Evolutionary conservation across 2,113 vertebrate genomes (phyloP), one percentile per base, ranked within the genome.

Genomic region (Myocastor coypus): DNA sequence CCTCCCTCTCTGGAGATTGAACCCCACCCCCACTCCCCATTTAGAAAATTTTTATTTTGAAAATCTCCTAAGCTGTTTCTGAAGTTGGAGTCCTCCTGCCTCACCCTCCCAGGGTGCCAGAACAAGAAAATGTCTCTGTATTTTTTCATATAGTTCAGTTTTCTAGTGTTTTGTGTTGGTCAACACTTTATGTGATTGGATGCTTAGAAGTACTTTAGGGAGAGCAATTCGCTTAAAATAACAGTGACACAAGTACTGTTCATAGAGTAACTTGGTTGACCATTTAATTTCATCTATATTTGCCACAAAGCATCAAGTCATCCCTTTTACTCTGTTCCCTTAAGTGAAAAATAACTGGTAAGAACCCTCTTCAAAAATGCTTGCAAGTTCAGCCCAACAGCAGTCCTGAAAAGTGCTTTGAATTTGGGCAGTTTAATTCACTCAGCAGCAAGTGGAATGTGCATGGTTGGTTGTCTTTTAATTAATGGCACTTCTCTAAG

Each of bases 111-210:
- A 20, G 50, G 34, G 50, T 80, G 8, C 77, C 10, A 5, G 77
- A 8, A 80, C 50, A n/a, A 59, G 89, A 84, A 94, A 37, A 34
- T 85, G 46, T 89, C 11, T 52, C 68, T 50, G 24, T 14, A 52
- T 55, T n/a, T 69, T 46, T 66, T 61, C 20, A 20, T 37, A 0
- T 87, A 12, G 83, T 94, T n/a, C 3, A 92, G 8, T 24, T 95
- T 30, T 86, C 22, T 84, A 92, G 10, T 86, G 64, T 52, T 97
- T 86, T 63, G 22, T 81, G 9, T 82, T 59, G 46, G 37, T 94
- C 42, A 84, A 66, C 95, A 82, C 55, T 87, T 85, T 94, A 82
- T 90, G 34, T 80, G 28, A 87, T 11, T 84, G 34, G 83, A 80
- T 64, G 88, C 52, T 80, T 81, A 64, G 24, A 88, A 94, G 50